Evolutionary conservation across 2,797 vertebrate species (phyloP).

Genomic region (Pelochelys cantorii): DNA sequence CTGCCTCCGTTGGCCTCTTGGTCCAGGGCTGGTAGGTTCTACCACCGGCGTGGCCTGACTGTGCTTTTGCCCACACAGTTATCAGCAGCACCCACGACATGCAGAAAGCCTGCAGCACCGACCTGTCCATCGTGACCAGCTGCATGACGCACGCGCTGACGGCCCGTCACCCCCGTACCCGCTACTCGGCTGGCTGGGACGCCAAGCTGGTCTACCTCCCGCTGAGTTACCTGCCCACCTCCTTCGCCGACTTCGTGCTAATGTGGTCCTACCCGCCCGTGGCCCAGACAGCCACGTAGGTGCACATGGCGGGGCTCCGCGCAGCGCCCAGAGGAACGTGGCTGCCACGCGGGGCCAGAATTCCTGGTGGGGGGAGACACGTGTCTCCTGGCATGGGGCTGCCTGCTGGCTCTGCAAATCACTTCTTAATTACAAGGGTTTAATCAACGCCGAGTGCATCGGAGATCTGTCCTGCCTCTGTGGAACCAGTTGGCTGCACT

Average conservation of each 20-base stretch:
- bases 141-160: conserved; percentile 71
- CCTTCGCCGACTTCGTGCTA: background rate
- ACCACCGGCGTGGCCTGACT: background rate
- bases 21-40: too few relatives aligned
- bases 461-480: too few relatives aligned
- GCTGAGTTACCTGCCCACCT: conserved; percentile 73
- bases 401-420: background rate
- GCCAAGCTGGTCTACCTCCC: conserved; percentile 49
- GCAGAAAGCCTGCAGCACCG: background rate
- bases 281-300: background rate
- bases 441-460: background rate
- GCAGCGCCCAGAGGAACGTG: background rate
- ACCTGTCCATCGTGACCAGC: conserved; percentile 45
- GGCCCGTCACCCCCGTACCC: conserved; percentile 55
- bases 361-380: background rate
- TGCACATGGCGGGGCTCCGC: too few relatives aligned
- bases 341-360: rapidly evolving
- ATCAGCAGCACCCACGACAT: background rate
- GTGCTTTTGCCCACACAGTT: background rate
- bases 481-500: background rate
- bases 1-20: background rate
- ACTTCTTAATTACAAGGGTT: background rate
- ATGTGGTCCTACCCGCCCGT: background rate
- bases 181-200: conserved; percentile 70
- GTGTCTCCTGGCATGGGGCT: background rate